These are phyloP conservation scores for Scalopus aquaticus DNA, from an alignment of 2,113 vertebrate genomes.

Conservation along the genomic window DNA sequence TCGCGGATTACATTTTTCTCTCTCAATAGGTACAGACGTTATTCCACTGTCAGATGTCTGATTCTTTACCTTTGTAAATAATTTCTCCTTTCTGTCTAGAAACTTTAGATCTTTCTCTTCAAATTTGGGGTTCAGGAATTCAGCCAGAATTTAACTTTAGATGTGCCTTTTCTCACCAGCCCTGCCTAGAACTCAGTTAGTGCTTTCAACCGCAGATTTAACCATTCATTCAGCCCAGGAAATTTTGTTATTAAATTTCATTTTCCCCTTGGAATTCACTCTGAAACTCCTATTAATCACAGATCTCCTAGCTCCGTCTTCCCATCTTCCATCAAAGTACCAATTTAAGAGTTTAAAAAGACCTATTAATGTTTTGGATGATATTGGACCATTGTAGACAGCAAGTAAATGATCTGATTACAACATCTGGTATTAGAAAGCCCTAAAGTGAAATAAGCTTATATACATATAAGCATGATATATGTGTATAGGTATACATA, in stretches of 20 bases:
- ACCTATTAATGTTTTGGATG: neutral
- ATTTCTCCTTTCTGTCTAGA: neutral
- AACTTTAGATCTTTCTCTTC: slow-evolving; percentile 14
- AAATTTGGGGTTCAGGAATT: neutral
- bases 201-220: neutral
- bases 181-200: neutral
- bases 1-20: neutral
- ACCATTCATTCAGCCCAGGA: neutral
- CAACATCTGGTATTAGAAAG: neutral
- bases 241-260: neutral
- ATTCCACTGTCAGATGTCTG: neutral
- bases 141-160: neutral
- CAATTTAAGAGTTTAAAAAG: neutral
- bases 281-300: neutral
- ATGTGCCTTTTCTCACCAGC: neutral
- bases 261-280: neutral
- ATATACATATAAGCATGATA: too few species aligned
- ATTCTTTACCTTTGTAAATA: neutral
- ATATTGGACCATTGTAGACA: neutral
- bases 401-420: neutral
- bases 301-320: neutral
- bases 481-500: neutral
- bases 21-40: neutral
- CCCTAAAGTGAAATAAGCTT: neutral
- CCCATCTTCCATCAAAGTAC: neutral